Evolutionary conservation across 2,888 invertebrate species (phyloP).

Genomic region (Trichacis sp.): DNA sequence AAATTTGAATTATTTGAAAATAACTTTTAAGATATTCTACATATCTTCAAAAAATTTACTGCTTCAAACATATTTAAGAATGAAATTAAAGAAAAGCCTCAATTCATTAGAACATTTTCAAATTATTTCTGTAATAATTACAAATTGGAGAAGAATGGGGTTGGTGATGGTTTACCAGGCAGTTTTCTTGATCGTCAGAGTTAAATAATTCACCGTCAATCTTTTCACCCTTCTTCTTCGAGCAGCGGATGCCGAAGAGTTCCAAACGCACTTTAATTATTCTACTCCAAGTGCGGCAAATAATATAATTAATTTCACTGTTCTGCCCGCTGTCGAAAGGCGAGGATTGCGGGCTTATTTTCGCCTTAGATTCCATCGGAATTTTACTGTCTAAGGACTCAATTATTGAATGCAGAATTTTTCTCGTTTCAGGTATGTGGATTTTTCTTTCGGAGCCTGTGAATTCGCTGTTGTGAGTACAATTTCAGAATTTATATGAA

Average conservation of each 20-base stretch:
- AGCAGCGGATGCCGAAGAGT: constrained; percentile 34
- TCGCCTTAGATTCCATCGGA: constrained; percentile 33
- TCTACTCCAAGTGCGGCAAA: constrained; percentile 55
- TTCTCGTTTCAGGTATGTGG: constrained; percentile 24
- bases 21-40: too few species aligned
- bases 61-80: too few species aligned
- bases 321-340: constrained; percentile 53
- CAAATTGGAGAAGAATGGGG: constrained; percentile 23
- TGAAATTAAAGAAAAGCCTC: too few species aligned
- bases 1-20: too few species aligned
- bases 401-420: not conserved
- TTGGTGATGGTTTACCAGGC: constrained; percentile 24
- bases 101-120: too few species aligned
- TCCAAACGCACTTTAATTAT: constrained; percentile 61
- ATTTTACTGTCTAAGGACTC: constrained; percentile 11
- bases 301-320: constrained; percentile 65
- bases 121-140: constrained; percentile 16
- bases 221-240: constrained; percentile 59
- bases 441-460: not conserved
- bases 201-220: constrained; percentile 67
- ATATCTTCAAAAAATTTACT: too few species aligned
- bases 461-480: not conserved
- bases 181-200: constrained; percentile 58
- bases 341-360: constrained; percentile 41
- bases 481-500: too few species aligned